Evolutionary conservation across 2,113 vertebrate species (phyloP).

Genomic region (Rhabdomys dilectus): DNA sequence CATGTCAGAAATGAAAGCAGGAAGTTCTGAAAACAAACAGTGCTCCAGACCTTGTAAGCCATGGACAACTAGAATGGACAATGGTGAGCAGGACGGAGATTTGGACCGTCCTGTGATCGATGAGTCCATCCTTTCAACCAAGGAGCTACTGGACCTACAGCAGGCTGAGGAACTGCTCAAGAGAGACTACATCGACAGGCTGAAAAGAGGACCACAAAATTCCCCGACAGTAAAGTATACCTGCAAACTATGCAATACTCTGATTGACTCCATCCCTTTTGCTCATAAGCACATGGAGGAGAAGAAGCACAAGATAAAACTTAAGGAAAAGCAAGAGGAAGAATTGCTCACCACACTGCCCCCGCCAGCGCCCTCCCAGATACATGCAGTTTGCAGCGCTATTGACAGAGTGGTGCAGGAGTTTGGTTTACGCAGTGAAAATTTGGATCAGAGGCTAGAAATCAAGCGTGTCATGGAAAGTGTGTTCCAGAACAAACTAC

Average conservation of each 20-base stretch:
- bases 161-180: conserved; percentile 91
- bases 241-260: conserved; percentile 92
- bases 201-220: conserved; percentile 91
- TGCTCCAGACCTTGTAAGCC: conserved; percentile 86
- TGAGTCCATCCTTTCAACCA: conserved; percentile 88
- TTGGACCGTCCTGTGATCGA: conserved; percentile 87
- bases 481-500: conserved; percentile 89
- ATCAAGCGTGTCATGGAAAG: conserved; percentile 91
- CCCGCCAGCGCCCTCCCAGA: conserved; percentile 90
- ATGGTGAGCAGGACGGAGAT: conserved; percentile 86
- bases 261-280: conserved; percentile 92
- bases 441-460: conserved; percentile 88
- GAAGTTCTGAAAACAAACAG: conserved; percentile 86
- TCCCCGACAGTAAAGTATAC: conserved; percentile 91
- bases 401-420: conserved; percentile 90
- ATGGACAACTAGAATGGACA: conserved; percentile 86
- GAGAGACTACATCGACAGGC: conserved; percentile 89
- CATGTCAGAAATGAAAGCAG: conserved; percentile 78
- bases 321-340: conserved; percentile 94
- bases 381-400: conserved; percentile 88
- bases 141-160: conserved; percentile 88
- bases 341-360: conserved; percentile 90
- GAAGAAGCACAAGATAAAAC: conserved; percentile 93
- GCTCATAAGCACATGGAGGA: conserved; percentile 95
- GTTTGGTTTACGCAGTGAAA: conserved; percentile 90